A percentile compares a stretch with the other conserved stretches of the same genome.
Evolutionary conservation across 2,113 vertebrate genomes (phyloP).

Genomic region (Sylvietta virens): DNA sequence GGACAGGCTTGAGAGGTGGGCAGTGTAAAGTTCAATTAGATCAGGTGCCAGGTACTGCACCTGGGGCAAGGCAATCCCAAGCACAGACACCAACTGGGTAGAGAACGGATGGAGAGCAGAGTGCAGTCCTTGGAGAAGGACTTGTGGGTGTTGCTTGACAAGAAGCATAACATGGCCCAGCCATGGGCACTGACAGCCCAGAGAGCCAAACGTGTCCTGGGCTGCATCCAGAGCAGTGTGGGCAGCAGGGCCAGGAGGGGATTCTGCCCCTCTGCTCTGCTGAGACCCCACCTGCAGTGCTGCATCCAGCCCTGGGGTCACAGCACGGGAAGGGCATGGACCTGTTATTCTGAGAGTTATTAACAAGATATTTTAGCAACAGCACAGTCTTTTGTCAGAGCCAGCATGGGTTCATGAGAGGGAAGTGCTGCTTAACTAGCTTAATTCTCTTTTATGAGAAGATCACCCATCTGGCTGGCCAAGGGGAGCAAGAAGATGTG

Average conservation of each 20-base stretch:
- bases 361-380: neutral
- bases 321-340: neutral
- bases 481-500: neutral
- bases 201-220: neutral
- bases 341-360: neutral
- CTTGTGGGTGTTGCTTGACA: fast-evolving
- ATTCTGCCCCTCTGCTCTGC: neutral
- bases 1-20: neutral
- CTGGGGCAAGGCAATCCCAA: neutral
- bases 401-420: fast-evolving
- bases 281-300: neutral
- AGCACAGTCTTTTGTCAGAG: neutral
- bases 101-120: neutral
- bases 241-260: neutral
- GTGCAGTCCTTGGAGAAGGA: neutral
- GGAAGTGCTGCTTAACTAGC: neutral
- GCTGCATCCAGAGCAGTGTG: neutral
- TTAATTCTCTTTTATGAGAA: neutral
- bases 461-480: neutral
- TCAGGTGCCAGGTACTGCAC: neutral
- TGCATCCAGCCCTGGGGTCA: neutral
- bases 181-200: neutral
- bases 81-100: no score
- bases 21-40: neutral
- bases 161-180: neutral